A percentile compares a stretch with the other conserved stretches of the same genome.
Evolutionary conservation across 2,888 invertebrate species (phyloP).

Genomic region (Aphodius sticticus): DNA sequence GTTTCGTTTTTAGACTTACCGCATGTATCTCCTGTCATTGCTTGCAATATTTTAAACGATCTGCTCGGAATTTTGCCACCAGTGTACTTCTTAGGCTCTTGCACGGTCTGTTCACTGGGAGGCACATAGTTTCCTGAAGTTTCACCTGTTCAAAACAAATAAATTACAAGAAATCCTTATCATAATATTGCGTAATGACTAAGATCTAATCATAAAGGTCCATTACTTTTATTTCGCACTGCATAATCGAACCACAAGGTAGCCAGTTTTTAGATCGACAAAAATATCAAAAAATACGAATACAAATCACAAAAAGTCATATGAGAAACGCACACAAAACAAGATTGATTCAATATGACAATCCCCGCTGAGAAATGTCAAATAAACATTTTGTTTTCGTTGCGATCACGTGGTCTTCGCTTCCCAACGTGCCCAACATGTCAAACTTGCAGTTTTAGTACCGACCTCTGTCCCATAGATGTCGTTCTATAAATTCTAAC

Average conservation of each 20-base stretch:
- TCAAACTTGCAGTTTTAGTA: not conserved
- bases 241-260: conserved; percentile 9
- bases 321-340: not conserved
- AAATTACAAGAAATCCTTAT: not conserved
- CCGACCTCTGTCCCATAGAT: no score
- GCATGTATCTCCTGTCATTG: conserved; percentile 75
- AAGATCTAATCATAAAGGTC: not conserved
- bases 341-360: not conserved
- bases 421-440: not conserved
- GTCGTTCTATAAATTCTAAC: no score
- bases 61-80: conserved; percentile 83
- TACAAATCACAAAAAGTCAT: not conserved
- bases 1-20: conserved; percentile 60
- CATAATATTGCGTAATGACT: not conserved
- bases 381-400: not conserved
- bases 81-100: conserved; percentile 76
- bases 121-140: conserved; percentile 60
- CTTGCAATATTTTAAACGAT: conserved; percentile 81
- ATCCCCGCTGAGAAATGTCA: not conserved
- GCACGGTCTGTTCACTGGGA: conserved; percentile 72
- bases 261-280: conserved; percentile 10
- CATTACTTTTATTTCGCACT: not conserved
- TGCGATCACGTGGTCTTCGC: not conserved
- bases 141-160: conserved; percentile 46
- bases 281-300: conserved; percentile 5